Evolutionary conservation across 2,797 vertebrate species (phyloP), one percentile per base, ranked within the genome.

Genomic region (Falco berigora): DNA sequence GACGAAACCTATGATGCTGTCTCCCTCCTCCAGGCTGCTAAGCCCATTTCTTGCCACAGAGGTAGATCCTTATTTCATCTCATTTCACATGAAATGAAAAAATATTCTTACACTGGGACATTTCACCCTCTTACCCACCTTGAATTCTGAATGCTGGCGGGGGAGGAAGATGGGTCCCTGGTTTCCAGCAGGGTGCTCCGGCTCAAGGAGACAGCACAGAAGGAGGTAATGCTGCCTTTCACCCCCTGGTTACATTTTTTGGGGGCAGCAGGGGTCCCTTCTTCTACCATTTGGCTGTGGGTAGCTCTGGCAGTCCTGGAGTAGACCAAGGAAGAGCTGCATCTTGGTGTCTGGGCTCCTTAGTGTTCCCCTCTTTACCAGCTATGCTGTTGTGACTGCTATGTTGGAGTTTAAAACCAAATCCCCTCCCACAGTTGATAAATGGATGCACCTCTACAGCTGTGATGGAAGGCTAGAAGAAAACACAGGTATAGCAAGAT

Each of bases 361-460:
- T 2, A 36, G 12, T 14, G 67, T 64, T 59, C 23, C 9, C 12
- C 23, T 71, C 52, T 17, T 47, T n/a, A 23, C 17, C 47, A 72
- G 36, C 40, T 46, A 5, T 0, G 1, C 53, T n/a, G 3, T 1
- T 19, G 32, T 32, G 28, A 46, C 40, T 5, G 2, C 10, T 59
- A 0, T 8, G 4, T 1, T 49, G 44, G 44, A 30, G 3, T 40
- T 66, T 64, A 23, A 80, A 79, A 22, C 2, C 46, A 74, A 72
- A 20, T 47, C 46, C 30, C 58, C 23, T 34, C 34, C 17, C 19
- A 75, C 25, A 18, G 19, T 2, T 27, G 40, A 15, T 22, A 76
- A 66, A 52, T 14, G 12, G 15, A 19, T 67, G 28, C 13, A n/a
- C 4, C 12, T 81, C 61, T 72, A 34, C 36, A 15, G 9, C 30